A percentile compares a stretch with the other conserved stretches of the same genome.
Evolutionary conservation across 2,113 vertebrate species (phyloP).

Genomic region (Protobothrops flavoviridis): DNA sequence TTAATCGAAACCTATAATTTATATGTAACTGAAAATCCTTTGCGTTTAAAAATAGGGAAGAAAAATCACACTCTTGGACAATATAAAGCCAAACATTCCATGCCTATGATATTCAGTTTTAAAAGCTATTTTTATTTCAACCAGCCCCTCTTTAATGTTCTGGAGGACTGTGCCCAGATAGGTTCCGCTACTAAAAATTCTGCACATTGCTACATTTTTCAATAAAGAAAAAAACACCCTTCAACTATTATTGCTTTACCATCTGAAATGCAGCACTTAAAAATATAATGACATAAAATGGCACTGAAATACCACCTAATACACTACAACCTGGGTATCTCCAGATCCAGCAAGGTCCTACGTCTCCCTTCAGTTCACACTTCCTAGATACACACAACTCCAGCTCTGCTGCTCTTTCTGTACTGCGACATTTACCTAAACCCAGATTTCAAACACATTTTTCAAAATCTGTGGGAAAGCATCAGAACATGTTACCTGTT

Average conservation of each 20-base stretch:
- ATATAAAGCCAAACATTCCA: constrained; percentile 43
- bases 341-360: not conserved
- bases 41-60: constrained; percentile 52
- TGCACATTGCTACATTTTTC: constrained; percentile 9
- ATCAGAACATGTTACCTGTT: not conserved
- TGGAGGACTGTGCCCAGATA: constrained; percentile 24
- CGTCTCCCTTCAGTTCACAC: not conserved
- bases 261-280: constrained; percentile 19
- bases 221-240: constrained; percentile 1
- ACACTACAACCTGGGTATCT: too few species aligned
- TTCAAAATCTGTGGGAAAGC: not conserved
- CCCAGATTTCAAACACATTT: too few species aligned
- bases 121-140: constrained; percentile 29
- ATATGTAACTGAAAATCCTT: constrained; percentile 55
- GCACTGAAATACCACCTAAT: not conserved
- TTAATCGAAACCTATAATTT: constrained; percentile 62
- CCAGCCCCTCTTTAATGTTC: constrained; percentile 36
- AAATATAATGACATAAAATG: constrained; percentile 2
- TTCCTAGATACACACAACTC: not conserved
- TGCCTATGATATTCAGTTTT: constrained; percentile 22
- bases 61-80: constrained; percentile 48
- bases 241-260: not conserved
- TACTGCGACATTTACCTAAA: not conserved
- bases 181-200: not conserved
- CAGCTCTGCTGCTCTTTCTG: not conserved